Percentiles rank a stretch among this genome's conserved stretches.
Conservation (phyloP, 2,797 vertebrate species). For the Polyboroides typus region DNA sequence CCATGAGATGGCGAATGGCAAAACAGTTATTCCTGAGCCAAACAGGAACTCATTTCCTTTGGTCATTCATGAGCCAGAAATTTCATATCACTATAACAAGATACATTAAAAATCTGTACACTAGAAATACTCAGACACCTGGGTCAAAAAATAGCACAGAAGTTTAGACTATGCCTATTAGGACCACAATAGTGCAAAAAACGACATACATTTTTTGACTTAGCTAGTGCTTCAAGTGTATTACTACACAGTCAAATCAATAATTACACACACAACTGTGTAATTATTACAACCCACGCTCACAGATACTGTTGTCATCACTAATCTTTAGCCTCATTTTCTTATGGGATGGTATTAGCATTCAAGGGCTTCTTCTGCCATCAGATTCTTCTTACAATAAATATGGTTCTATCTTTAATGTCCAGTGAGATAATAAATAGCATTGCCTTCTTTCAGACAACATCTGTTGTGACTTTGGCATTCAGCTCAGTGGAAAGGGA, state of each 20-base stretch:
- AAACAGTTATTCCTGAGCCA: not conserved
- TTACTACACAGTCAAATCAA: not conserved
- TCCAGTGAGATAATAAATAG: not conserved
- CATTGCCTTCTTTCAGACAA: not conserved
- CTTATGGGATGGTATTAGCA: not conserved
- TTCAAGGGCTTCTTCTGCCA: not conserved
- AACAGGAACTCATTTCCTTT: not conserved
- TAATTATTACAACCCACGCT: no score
- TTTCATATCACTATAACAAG: not conserved
- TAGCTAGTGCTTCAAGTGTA: not conserved
- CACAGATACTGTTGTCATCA: not conserved
- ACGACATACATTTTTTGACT: accelerated
- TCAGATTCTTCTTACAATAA: not conserved
- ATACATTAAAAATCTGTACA: not conserved
- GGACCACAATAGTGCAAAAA: not conserved
- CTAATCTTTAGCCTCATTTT: not conserved
- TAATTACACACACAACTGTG: not conserved
- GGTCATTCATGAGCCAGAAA: not conserved
- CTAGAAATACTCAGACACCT: not conserved
- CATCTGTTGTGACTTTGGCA: not conserved
- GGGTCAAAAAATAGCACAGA: not conserved
- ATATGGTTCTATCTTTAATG: not conserved
- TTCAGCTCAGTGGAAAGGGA: not conserved
- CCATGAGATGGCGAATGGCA: not conserved
- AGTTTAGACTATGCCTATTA: not conserved